phyloP scores from a whole-genome alignment of 2,797 vertebrate species.

The Sibirionetta formosa region DNA sequence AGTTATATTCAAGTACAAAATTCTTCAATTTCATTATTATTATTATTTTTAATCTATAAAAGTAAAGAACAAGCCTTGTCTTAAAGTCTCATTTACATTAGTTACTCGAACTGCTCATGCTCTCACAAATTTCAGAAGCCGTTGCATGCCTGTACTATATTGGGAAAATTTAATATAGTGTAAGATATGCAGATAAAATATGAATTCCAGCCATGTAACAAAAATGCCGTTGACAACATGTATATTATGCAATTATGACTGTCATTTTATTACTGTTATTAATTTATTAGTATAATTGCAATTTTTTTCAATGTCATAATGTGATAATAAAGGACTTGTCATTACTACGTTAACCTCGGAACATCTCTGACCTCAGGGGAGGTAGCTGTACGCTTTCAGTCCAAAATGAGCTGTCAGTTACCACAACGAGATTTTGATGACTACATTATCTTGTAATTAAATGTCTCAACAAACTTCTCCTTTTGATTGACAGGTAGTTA shows the following conservation, averaged over 20 bases:
- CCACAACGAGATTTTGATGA: slow-evolving; percentile 85
- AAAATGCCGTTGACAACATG: slow-evolving; percentile 87
- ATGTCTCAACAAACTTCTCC: slow-evolving; percentile 88
- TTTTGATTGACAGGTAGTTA: slow-evolving; percentile 89
- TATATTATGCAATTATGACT: slow-evolving; percentile 88
- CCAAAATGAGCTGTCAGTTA: slow-evolving; percentile 90
- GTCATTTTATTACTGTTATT: slow-evolving; percentile 90
- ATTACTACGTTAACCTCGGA: slow-evolving; percentile 87
- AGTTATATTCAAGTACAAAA: background rate
- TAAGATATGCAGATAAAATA: slow-evolving; percentile 82
- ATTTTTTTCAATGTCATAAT: slow-evolving; percentile 87
- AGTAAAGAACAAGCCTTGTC: background rate
- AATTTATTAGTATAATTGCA: slow-evolving; percentile 89
- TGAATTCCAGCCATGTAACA: slow-evolving; percentile 84
- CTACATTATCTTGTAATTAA: slow-evolving; percentile 91
- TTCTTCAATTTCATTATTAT: background rate
- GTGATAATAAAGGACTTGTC: slow-evolving; percentile 88
- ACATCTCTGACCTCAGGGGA: slow-evolving; percentile 86
- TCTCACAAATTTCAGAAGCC: slow-evolving; percentile 52
- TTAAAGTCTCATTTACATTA: background rate
- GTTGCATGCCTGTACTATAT: slow-evolving; percentile 28
- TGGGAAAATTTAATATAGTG: slow-evolving; percentile 65
- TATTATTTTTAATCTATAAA: background rate
- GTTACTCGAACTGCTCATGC: background rate
- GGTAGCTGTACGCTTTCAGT: slow-evolving; percentile 82